These are phyloP conservation scores for Dysidea cf. avara DNA, from an alignment of 37 sponge, comb jelly and placozoan genomes.

Conservation along the genomic window DNA sequence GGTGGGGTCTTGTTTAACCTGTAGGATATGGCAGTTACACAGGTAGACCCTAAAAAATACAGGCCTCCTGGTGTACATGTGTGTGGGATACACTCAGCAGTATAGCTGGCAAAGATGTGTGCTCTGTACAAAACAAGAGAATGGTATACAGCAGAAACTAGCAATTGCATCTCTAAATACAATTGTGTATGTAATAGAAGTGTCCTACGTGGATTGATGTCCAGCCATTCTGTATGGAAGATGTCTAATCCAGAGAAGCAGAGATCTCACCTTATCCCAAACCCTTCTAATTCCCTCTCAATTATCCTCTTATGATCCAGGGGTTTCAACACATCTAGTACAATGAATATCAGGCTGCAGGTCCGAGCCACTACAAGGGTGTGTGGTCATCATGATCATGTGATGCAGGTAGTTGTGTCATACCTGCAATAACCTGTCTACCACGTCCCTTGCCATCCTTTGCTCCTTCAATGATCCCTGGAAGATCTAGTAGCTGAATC, in stretches of 20 bases:
- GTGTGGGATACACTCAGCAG: too few species aligned
- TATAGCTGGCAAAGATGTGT: too few species aligned
- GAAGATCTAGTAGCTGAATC: conserved; percentile 94
- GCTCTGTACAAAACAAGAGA: neutral
- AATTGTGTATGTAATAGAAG: too few species aligned
- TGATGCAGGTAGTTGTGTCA: neutral
- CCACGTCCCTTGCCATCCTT: conserved; percentile 99
- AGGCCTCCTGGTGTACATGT: neutral
- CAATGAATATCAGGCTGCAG: conserved; percentile 94
- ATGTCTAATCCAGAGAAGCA: too few species aligned
- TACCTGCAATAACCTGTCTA: conserved; percentile 85
- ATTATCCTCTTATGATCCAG: conserved; percentile 92
- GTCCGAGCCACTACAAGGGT: conserved; percentile 79
- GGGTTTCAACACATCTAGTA: conserved; percentile 97
- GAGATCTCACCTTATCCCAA: conserved; percentile 77
- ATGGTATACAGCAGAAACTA: neutral
- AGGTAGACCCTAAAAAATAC: neutral
- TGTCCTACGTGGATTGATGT: too few species aligned
- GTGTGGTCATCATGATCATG: neutral
- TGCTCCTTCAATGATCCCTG: conserved; percentile 99
- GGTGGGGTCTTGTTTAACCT: conserved; percentile 96
- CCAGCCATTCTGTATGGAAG: too few species aligned
- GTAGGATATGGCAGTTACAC: neutral
- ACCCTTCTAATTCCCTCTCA: conserved; percentile 95
- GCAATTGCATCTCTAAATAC: too few species aligned